Evolutionary conservation across 2,113 vertebrate genomes (phyloP).

Genomic region (Pristiophorus japonicus): DNA sequence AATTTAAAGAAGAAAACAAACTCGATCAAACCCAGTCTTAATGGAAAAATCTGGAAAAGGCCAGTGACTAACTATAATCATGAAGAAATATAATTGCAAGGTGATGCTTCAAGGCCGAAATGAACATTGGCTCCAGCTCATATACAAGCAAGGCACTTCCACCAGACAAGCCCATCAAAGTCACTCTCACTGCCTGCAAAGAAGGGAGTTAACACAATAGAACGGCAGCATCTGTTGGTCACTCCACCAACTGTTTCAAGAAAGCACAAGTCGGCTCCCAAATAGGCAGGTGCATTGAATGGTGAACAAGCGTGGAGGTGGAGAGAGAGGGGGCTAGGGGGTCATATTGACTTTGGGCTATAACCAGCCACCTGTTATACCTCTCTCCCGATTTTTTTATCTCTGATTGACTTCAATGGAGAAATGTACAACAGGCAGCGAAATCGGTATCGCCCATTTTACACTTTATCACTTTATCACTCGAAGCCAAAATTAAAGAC

Average conservation of each 20-base stretch:
- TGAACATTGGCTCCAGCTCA: neutral
- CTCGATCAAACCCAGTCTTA: neutral
- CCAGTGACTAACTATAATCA: neutral
- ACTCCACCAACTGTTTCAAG: neutral
- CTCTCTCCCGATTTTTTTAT: no score
- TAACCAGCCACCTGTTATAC: neutral
- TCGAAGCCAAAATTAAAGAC: no score
- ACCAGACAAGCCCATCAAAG: neutral
- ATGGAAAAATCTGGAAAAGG: neutral
- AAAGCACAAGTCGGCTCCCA: neutral
- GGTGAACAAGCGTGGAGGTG: neutral
- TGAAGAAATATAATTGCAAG: neutral
- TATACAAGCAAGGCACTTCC: neutral
- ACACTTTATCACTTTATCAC: no score
- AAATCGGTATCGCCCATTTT: no score
- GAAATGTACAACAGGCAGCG: no score
- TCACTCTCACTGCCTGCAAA: neutral
- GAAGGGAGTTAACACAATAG: neutral
- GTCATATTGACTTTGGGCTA: neutral
- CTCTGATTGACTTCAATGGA: no score
- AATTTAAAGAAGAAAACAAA: neutral
- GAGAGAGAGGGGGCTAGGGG: no score
- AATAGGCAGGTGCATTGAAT: neutral
- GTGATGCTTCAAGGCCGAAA: neutral
- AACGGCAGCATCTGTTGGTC: neutral